phyloP scores from a whole-genome alignment of 2,888 invertebrate genomes.

The Megaustenia siamemsis region DNA sequence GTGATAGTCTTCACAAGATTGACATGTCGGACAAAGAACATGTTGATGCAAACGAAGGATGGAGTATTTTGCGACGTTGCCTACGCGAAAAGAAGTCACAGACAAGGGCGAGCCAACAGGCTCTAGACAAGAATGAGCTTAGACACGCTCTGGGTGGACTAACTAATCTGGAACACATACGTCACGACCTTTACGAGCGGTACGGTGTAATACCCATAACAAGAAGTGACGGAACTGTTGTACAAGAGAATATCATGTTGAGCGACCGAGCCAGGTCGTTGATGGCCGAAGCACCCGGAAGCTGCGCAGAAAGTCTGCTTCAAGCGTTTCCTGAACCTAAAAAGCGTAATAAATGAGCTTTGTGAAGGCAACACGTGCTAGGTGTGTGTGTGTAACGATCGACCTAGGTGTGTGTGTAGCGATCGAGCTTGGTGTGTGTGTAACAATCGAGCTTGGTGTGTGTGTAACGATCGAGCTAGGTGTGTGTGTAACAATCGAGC shows the following conservation, averaged over 20 bases:
- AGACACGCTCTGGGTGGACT: constrained; percentile 68
- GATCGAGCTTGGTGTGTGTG: too few species aligned
- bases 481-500: too few species aligned
- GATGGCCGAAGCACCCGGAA: not conserved
- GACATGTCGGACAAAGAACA: constrained; percentile 43
- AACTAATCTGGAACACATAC: constrained; percentile 64
- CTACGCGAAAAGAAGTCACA: constrained; percentile 67
- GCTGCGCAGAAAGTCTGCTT: not conserved
- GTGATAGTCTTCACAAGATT: not conserved
- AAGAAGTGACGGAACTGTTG: constrained; percentile 63
- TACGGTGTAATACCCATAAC: constrained; percentile 70
- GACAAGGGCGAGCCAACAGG: constrained; percentile 62
- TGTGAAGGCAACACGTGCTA: too few species aligned
- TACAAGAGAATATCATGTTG: constrained; percentile 71
- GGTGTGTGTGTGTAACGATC: too few species aligned
- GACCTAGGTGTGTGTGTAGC: too few species aligned
- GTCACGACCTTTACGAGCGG: constrained; percentile 70
- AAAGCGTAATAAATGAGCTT: too few species aligned
- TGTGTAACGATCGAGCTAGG: too few species aligned
- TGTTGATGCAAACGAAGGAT: constrained; percentile 62
- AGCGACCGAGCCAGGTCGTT: constrained; percentile 58
- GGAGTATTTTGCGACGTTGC: constrained; percentile 66
- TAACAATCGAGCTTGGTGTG: too few species aligned
- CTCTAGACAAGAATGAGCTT: constrained; percentile 67
- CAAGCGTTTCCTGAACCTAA: too few species aligned